Conservation (phyloP, 2,113 vertebrate species). For the Addax nasomaculatus region DNA sequence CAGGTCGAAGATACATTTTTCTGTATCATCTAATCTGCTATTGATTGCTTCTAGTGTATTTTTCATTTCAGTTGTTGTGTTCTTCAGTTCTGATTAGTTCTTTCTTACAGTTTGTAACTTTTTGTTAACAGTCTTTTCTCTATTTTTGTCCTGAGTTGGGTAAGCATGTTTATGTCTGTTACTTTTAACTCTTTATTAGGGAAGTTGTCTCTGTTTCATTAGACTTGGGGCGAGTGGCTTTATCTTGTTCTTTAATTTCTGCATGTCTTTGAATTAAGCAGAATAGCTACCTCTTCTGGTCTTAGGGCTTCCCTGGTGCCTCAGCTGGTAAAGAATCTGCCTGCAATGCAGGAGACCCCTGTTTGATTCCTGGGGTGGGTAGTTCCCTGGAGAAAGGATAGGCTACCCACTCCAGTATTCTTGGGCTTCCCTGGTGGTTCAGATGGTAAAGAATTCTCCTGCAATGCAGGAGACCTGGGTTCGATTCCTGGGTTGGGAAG, state of each 20-base stretch:
- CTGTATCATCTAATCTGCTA: background rate
- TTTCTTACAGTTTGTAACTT: background rate
- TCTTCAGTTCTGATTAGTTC: background rate
- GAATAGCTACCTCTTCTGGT: background rate
- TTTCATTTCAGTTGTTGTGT: background rate
- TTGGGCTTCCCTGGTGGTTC: background rate
- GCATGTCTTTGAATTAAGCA: background rate
- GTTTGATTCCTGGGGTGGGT: background rate
- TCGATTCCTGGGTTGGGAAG: background rate
- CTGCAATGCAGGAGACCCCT: background rate
- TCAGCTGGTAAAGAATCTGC: background rate
- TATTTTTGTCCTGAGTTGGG: background rate
- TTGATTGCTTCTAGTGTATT: background rate
- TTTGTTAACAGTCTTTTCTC: background rate
- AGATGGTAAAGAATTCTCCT: background rate
- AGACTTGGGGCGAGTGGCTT: background rate
- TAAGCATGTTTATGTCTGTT: background rate
- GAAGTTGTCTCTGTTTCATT: background rate
- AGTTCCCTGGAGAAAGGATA: background rate
- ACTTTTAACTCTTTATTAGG: background rate
- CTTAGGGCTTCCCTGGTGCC: background rate
- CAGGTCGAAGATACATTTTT: background rate
- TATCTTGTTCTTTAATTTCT: background rate
- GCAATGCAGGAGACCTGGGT: background rate
- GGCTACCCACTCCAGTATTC: background rate